Base-by-base conservation (phyloP, 1,140 invertebrate genomes). In the Aphaenogaster ashmeadi region DNA sequence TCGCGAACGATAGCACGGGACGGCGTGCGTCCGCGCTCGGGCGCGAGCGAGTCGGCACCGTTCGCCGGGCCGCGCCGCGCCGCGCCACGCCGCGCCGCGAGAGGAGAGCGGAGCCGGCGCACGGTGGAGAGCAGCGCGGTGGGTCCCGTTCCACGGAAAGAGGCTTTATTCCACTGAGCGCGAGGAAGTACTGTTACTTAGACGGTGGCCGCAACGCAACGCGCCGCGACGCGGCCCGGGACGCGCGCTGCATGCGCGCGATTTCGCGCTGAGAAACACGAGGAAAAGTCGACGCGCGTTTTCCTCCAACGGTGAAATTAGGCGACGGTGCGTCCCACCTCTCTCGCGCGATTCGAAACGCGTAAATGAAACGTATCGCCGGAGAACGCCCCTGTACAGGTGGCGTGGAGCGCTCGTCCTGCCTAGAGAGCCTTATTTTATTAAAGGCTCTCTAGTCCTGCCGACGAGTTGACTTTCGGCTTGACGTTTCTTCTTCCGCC, bases 131-230 rank as follows among this genome's bases (percentile, higher is more conserved):
- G 86, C 60, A 44, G 86, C 47, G 75, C 78, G 87, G 86, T 88
- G 86, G 92, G 91, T 93, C 88, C 92, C 92, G 92, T 93, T 93
- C 88, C 87, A 92, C 90, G 92, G 88, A 87, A 91, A 92, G 91
- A 90, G 89, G 91, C 87, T 90, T 69, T 85, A 71, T 86, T 91
- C 78, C 90, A 86, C 21, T 44, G 87, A 90, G 87, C 88, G 91
- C 91, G 86, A 89, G 88, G 71, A 93, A 93, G 92, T 93, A 93
- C 92, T 93, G 92, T 93, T 93, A 93, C 92, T 93, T 92, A 89
- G 92, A 92, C 75, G 83, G 87, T 72, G 88, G 87, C 91, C 91
- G 69, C 66, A 18, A 44, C 80, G 78, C 60, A 56, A 58, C 83
- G 83, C 71, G 87, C 62, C 87, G 71, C 84, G 81, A 87, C 75